Percentiles rank a stretch among this genome's conserved stretches.
Evolutionary conservation across 2,113 vertebrate genomes (phyloP).

Genomic region (Seriola dumerili): DNA sequence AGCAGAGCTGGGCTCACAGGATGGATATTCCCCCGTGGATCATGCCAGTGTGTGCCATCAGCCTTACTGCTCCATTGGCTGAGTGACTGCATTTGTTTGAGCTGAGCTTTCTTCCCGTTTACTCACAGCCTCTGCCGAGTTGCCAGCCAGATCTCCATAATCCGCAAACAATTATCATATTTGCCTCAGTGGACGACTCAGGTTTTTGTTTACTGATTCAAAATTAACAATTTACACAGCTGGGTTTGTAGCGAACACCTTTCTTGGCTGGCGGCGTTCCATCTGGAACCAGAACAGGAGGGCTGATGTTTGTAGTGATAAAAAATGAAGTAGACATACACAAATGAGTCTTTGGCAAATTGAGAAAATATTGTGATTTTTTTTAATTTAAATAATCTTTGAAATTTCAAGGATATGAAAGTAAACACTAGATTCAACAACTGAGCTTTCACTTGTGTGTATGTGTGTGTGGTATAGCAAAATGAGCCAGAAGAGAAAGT

Average conservation of each 20-base stretch:
- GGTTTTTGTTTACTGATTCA: conserved; percentile 81
- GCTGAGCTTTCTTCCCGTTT: conserved; percentile 80
- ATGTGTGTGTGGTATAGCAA: background rate
- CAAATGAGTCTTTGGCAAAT: conserved; percentile 30
- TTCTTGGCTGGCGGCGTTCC: conserved; percentile 67
- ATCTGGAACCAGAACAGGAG: conserved; percentile 54
- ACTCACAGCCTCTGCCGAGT: conserved; percentile 80
- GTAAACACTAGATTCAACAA: conserved; percentile 4
- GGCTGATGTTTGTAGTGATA: conserved; percentile 33
- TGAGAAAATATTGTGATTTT: conserved; percentile 41
- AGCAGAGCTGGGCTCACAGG: conserved; percentile 50
- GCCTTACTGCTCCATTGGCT: conserved; percentile 59
- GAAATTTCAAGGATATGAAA: conserved; percentile 1
- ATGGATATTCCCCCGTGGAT: conserved; percentile 59
- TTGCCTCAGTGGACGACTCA: conserved; percentile 80
- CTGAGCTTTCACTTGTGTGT: background rate
- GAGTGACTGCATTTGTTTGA: conserved; percentile 81
- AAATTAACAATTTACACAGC: conserved; percentile 85
- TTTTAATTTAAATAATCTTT: conserved; percentile 1
- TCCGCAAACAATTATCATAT: conserved; percentile 86
- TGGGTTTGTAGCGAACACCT: conserved; percentile 79
- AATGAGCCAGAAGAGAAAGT: conserved; percentile 9
- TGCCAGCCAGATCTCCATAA: conserved; percentile 81
- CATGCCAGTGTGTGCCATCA: conserved; percentile 46
- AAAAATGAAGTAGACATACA: conserved; percentile 32